Base-by-base conservation (phyloP, 2,797 vertebrate species). In the Synanceia verrucosa region DNA sequence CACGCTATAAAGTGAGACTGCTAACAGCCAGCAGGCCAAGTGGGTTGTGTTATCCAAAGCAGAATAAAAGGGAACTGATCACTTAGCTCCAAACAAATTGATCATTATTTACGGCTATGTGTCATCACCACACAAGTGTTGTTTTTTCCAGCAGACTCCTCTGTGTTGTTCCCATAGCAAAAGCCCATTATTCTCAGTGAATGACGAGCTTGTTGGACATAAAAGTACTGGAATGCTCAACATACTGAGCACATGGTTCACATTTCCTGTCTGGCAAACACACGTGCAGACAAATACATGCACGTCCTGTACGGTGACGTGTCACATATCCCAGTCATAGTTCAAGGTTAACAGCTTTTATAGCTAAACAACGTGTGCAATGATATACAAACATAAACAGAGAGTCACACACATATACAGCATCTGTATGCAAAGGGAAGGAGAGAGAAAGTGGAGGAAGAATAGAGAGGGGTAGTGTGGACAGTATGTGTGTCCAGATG, bases 201-300 rank as follows among this genome's bases (percentile, higher is more conserved):
- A 67, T 48, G 60, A 58, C 26, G 62, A 53, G 72, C 58, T 63
- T 48, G 69, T 55, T 67, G 71, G 80, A 66, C 51, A 41, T 58
- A 46, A 79, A 41, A 76, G 37, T 53, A 36, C 58, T 79, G 81
- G 74, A 84, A 79, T 62, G 59, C 28, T 73, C 28, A 58, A 65
- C 79, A 72, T 77, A 62, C 39, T 63, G 63, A 23, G 70, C 87
- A 88, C 70, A 78, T 89, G 85, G 81, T 73, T 90, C 79, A 85
- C 52, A 87, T 90, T 91, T 92, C 84, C 88, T 86, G 77, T 71
- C 81, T 83, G 81, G 70, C 41, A 66, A 71, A 69, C 23, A 57
- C 31, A 53, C 31, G 51, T 46, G 62, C 44, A 74, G 28, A 77
- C 24, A 50, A 56, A 79, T 58, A 62, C 46, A 60, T 12, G 12